phyloP scores from a whole-genome alignment of 2,797 vertebrate species.

The Crocodylus rhombifer region DNA sequence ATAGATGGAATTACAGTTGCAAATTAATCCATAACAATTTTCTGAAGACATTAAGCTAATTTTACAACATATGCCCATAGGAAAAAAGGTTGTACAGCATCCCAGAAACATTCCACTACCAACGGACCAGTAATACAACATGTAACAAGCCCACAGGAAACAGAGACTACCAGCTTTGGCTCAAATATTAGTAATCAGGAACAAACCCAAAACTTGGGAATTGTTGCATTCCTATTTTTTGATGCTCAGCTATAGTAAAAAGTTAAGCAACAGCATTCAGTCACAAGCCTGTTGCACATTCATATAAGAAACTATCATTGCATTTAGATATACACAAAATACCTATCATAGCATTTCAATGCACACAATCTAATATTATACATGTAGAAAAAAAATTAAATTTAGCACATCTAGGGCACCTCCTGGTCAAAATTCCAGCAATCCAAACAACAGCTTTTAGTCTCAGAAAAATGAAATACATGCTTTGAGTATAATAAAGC shows the following conservation, averaged over 20 bases:
- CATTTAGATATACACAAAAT: slow-evolving; percentile 84
- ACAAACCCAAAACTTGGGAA: slow-evolving; percentile 75
- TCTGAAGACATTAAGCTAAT: slow-evolving; percentile 63
- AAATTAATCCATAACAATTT: slow-evolving; percentile 74
- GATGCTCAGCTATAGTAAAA: slow-evolving; percentile 79
- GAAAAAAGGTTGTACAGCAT: slow-evolving; percentile 64
- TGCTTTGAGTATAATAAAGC: slow-evolving; percentile 79
- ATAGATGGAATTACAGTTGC: slow-evolving; percentile 59
- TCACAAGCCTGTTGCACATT: slow-evolving; percentile 85
- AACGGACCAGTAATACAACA: slow-evolving; percentile 58
- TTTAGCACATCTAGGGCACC: slow-evolving; percentile 80
- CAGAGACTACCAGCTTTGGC: slow-evolving; percentile 58
- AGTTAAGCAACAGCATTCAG: slow-evolving; percentile 81
- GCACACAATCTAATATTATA: slow-evolving; percentile 82
- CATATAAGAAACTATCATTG: slow-evolving; percentile 84
- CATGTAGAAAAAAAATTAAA: slow-evolving; percentile 77
- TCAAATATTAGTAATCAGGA: slow-evolving; percentile 69
- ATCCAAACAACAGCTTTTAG: slow-evolving; percentile 81
- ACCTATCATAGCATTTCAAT: slow-evolving; percentile 82
- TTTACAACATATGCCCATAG: slow-evolving; percentile 58
- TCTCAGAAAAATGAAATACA: slow-evolving; percentile 78
- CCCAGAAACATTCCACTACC: slow-evolving; percentile 58
- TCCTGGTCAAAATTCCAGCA: slow-evolving; percentile 81
- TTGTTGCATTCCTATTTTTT: slow-evolving; percentile 83
- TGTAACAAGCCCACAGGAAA: slow-evolving; percentile 68